Evolutionary conservation across 1,140 invertebrate species (phyloP).

Genomic region (Trinorchestia longiramus): DNA sequence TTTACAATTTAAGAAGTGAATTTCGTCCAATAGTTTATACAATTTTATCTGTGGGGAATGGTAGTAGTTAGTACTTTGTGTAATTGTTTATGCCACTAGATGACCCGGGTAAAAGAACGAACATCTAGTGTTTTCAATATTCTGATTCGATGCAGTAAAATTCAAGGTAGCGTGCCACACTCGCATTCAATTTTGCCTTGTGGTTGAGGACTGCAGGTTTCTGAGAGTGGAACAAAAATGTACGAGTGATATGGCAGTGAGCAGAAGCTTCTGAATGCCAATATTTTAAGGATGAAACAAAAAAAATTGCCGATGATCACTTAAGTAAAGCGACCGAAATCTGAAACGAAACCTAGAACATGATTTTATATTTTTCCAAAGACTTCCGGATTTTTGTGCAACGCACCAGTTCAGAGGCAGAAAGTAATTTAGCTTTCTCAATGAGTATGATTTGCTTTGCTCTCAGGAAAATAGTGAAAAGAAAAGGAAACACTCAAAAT

Average conservation of each 20-base stretch:
- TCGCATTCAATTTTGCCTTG: not conserved
- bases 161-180: not conserved
- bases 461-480: not conserved
- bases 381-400: not conserved
- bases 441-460: not conserved
- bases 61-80: not conserved
- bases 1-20: not conserved
- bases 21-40: no score
- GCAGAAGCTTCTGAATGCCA: not conserved
- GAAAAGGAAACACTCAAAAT: not conserved
- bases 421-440: not conserved
- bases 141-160: not conserved
- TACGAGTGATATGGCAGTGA: not conserved
- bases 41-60: no score
- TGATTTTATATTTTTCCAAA: not conserved
- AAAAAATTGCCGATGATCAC: not conserved
- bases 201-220: not conserved
- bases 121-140: not conserved
- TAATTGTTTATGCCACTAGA: not conserved
- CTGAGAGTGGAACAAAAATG: not conserved
- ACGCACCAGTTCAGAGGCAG: not conserved
- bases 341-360: not conserved
- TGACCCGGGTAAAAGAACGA: not conserved
- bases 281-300: no score
- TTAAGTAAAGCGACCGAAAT: not conserved